These are phyloP conservation scores for Rhinophrynus dorsalis DNA, from an alignment of 2,797 vertebrate genomes.

Conservation along the genomic window DNA sequence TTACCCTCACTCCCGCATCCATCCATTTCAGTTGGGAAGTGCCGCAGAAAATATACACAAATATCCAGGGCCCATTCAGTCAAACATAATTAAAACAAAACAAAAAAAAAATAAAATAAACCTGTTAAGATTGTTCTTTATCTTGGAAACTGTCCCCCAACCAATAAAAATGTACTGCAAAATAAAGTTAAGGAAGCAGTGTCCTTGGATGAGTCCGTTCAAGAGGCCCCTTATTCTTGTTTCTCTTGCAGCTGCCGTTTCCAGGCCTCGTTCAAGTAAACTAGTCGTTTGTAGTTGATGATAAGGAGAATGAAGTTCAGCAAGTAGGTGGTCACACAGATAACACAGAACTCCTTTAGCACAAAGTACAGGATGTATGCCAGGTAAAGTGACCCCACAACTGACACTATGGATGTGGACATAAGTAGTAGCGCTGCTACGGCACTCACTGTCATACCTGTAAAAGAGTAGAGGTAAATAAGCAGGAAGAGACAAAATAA, in stretches of 20 bases:
- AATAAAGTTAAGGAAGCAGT: slow-evolving; percentile 95
- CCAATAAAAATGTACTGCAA: slow-evolving; percentile 77
- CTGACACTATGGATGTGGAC: slow-evolving; percentile 95
- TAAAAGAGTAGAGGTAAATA: slow-evolving; percentile 54
- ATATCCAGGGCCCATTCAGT: slow-evolving; percentile 67
- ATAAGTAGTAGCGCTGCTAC: slow-evolving; percentile 97
- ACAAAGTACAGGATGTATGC: slow-evolving; percentile 99
- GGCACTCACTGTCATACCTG: slow-evolving; percentile 97
- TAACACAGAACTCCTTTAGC: slow-evolving; percentile 96
- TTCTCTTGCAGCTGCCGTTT: slow-evolving; percentile 93
- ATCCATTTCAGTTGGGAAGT: slow-evolving; percentile 61
- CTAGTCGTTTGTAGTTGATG: slow-evolving; percentile 99
- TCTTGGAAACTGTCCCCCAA: slow-evolving; percentile 44
- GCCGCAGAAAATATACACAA: slow-evolving; percentile 59
- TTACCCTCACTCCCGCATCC: slow-evolving; percentile 60
- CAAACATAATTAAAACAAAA: slow-evolving; percentile 61
- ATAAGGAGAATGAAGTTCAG: slow-evolving; percentile 98
- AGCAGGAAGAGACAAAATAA: not conserved
- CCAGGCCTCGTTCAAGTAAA: slow-evolving; percentile 99
- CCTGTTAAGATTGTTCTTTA: slow-evolving; percentile 57
- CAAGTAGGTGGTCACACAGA: slow-evolving; percentile 90
- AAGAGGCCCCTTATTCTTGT: slow-evolving; percentile 84
- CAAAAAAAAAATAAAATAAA: slow-evolving; percentile 51
- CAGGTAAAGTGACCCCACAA: slow-evolving; percentile 94
- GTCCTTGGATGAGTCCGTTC: slow-evolving; percentile 87